A percentile compares a stretch with the other conserved stretches of the same genome.
These are phyloP conservation scores for Chionodraco myersi DNA, from an alignment of 2,113 vertebrate genomes.

Conservation along the genomic window DNA sequence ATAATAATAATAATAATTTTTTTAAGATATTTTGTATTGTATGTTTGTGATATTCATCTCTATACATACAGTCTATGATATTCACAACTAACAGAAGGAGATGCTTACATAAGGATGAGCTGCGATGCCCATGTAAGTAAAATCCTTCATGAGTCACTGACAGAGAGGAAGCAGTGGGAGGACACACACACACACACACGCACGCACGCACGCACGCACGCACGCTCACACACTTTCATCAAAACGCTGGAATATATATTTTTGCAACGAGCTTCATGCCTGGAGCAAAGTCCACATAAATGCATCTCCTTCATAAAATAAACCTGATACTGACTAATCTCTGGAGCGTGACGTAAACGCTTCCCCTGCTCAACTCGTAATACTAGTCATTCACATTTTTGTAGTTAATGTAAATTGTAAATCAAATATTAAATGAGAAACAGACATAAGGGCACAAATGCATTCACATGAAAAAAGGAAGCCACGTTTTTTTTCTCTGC, in stretches of 20 bases:
- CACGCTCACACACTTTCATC: constrained; percentile 56
- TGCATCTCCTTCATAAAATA: constrained; percentile 41
- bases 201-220: constrained; percentile 53
- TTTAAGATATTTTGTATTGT: background rate
- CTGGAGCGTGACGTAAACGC: constrained; percentile 38
- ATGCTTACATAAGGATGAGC: constrained; percentile 45
- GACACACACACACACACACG: constrained; percentile 14
- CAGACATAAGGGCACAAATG: no score
- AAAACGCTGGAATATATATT: constrained; percentile 23
- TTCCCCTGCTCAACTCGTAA: background rate
- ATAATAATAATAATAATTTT: no score
- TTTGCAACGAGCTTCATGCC: constrained; percentile 42
- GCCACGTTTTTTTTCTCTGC: no score
- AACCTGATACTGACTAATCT: background rate
- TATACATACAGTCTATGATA: no score
- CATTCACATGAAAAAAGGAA: no score
- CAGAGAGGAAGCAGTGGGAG: constrained; percentile 70
- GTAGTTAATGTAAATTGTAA: no score
- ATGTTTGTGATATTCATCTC: no score
- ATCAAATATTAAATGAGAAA: no score
- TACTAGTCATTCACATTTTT: background rate
- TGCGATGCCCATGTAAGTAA: constrained; percentile 62
- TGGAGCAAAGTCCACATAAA: constrained; percentile 24
- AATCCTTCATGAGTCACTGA: constrained; percentile 54
- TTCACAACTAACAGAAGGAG: background rate